Evolutionary conservation across 1,140 invertebrate genomes (phyloP).

Genomic region (Drosophila varians): DNA sequence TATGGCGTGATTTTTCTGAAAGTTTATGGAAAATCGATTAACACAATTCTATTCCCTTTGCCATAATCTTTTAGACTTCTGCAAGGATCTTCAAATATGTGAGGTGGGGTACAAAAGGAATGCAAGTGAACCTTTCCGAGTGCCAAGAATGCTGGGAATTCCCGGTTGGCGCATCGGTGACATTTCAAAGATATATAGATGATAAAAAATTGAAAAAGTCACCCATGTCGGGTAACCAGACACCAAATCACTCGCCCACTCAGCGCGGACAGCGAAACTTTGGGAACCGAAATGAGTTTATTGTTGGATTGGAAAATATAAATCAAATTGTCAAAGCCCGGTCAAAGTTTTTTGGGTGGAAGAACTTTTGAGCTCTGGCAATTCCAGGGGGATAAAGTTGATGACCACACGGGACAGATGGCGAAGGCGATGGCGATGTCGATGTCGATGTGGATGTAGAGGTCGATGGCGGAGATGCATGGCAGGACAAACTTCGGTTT

Average conservation of each 20-base stretch:
- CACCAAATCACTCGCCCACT: slow-evolving; percentile 42
- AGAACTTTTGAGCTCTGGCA: slow-evolving; percentile 38
- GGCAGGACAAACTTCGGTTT: slow-evolving; percentile 18
- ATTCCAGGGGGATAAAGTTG: slow-evolving; percentile 10
- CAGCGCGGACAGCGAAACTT: slow-evolving; percentile 28
- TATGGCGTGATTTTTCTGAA: too few species aligned
- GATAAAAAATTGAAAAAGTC: slow-evolving; percentile 5
- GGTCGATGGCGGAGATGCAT: neutral
- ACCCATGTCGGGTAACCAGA: slow-evolving; percentile 36
- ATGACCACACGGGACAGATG: slow-evolving; percentile 26
- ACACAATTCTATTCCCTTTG: too few species aligned
- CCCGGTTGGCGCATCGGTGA: slow-evolving; percentile 38
- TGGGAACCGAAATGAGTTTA: slow-evolving; percentile 52
- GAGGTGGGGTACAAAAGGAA: neutral
- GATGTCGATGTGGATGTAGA: neutral
- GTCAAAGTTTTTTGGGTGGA: slow-evolving; percentile 44
- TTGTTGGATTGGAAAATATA: slow-evolving; percentile 66
- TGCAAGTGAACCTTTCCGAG: slow-evolving; percentile 30
- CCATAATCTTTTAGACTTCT: too few species aligned
- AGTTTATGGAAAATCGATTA: too few species aligned
- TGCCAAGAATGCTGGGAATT: slow-evolving; percentile 39
- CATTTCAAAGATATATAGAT: slow-evolving; percentile 11
- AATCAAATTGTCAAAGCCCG: slow-evolving; percentile 51
- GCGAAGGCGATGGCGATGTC: neutral
- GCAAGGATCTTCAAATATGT: neutral